These are phyloP conservation scores for Drosophila ustulata DNA, from an alignment of 2,888 invertebrate species.

Conservation along the genomic window DNA sequence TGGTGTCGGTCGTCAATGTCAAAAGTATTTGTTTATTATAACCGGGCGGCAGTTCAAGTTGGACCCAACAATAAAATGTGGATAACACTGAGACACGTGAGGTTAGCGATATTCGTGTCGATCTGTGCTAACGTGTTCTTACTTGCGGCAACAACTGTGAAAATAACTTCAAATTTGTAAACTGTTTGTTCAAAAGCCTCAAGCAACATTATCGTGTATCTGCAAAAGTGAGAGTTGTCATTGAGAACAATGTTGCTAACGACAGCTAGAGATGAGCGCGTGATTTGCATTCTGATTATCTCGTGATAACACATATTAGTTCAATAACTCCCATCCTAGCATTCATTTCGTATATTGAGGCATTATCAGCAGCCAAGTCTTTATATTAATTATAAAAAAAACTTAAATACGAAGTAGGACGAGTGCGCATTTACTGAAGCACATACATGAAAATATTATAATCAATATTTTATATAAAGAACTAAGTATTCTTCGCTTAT, in stretches of 20 bases:
- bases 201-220: slow-evolving; percentile 6
- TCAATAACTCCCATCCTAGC: too few species aligned
- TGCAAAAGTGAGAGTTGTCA: slow-evolving; percentile 10
- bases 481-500: not conserved
- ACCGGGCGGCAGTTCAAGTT: slow-evolving; percentile 13
- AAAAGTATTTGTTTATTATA: slow-evolving; percentile 15
- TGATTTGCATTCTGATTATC: not conserved
- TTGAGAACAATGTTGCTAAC: not conserved
- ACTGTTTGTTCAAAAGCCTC: not conserved
- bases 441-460: not conserved
- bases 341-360: too few species aligned
- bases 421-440: not conserved
- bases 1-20: slow-evolving; percentile 22
- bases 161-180: slow-evolving; percentile 14
- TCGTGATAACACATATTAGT: not conserved
- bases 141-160: slow-evolving; percentile 23
- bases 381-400: too few species aligned
- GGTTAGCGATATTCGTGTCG: slow-evolving; percentile 16
- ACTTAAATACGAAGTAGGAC: too few species aligned
- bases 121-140: slow-evolving; percentile 17
- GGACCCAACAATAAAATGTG: slow-evolving; percentile 16
- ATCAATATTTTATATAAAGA: not conserved
- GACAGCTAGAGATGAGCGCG: not conserved
- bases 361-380: too few species aligned
- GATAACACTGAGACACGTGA: slow-evolving; percentile 41